Base-by-base conservation (phyloP, 2,797 vertebrate genomes). In the Phoebastria nigripes region DNA sequence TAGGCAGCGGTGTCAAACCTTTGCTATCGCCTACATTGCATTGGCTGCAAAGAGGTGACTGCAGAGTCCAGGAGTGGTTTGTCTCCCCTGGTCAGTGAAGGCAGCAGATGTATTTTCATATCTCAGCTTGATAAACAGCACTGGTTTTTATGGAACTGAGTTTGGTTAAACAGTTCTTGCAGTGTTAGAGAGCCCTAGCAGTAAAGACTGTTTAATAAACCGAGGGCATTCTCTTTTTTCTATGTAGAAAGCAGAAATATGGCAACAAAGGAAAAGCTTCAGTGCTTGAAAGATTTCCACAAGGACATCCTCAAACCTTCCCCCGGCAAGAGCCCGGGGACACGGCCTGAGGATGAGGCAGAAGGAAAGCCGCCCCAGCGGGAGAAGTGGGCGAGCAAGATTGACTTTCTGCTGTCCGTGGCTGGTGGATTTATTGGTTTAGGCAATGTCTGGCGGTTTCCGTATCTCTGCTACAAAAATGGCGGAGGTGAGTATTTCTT, bases 401-500 rank as follows among this genome's bases (percentile, higher is more conserved):
- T 99, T 80, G 99, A 99, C 98, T 99, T 99, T 97, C 98, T 99
- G 98, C 98, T 99, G 77, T 99, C 99, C 0, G 99, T 99, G 96
- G 99, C 99, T 2, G 99, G 99, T 4, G 99, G 99, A 87, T 99
- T 99, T 29, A 99, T 99, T 10, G 99, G 99, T 88, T 98, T 99
- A 95, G 99, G 99, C 96, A 99, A 99, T 2, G 99, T 99, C 65
- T 99, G 99, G 99, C 98, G 99, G 20, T 99, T 99, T 87, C 99
- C 99, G 31, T 99, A 99, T 97, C 99, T 99, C 98, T 99, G 99
- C 99, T 99, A 99, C 97, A 99, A 99, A 95, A 99, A 99, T 35
- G 99, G 99, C 96, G 99, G 99, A 99, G 99, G 99, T 99, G 93
- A 97, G 99, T 59, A 11, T 39, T 17, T 20, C 49, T 69, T 25